Percentiles rank a stretch among this genome's conserved stretches.
phyloP scores from a whole-genome alignment of 30 jellyfish, hydroid and myxozoan genomes.

The Sanderia malayensis region DNA sequence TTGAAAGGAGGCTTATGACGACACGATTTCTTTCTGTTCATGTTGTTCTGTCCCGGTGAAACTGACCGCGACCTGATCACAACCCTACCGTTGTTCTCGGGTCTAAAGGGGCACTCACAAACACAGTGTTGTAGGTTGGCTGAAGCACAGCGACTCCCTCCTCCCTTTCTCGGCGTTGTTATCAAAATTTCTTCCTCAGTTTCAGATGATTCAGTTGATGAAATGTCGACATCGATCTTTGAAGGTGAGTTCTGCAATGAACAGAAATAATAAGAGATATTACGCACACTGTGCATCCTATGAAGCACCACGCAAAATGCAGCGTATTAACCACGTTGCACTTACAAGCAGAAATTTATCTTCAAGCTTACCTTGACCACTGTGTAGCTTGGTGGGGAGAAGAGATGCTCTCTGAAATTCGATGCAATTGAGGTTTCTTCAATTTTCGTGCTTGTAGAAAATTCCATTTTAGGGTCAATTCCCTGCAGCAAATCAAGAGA shows the following conservation, averaged over 20 bases:
- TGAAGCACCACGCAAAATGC: too few species aligned
- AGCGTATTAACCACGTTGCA: too few species aligned
- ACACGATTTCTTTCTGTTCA: background rate
- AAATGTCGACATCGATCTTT: too few species aligned
- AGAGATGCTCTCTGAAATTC: slow-evolving; percentile 28
- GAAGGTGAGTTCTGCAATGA: too few species aligned
- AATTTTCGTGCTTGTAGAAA: slow-evolving; percentile 61
- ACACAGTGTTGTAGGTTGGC: slow-evolving; percentile 47
- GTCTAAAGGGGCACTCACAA: slow-evolving; percentile 69
- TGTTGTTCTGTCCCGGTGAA: slow-evolving; percentile 23
- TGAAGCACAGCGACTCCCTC: background rate
- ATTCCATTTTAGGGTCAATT: slow-evolving; percentile 67
- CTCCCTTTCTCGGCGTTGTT: slow-evolving; percentile 37
- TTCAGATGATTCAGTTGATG: slow-evolving; percentile 60
- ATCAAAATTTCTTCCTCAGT: slow-evolving; percentile 52
- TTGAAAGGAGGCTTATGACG: slow-evolving; percentile 65
- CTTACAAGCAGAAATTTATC: too few species aligned
- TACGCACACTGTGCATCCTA: too few species aligned
- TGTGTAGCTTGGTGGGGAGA: background rate
- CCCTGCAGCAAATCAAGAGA: too few species aligned
- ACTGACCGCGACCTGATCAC: slow-evolving; percentile 45
- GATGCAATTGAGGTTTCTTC: slow-evolving; percentile 58
- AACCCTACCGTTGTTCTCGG: slow-evolving; percentile 44
- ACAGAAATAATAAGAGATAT: too few species aligned
- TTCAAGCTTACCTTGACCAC: background rate